A percentile compares a stretch with the other conserved stretches of the same genome.
phyloP scores from a whole-genome alignment of 2,797 vertebrate species.

The Bradypodion pumilum region DNA sequence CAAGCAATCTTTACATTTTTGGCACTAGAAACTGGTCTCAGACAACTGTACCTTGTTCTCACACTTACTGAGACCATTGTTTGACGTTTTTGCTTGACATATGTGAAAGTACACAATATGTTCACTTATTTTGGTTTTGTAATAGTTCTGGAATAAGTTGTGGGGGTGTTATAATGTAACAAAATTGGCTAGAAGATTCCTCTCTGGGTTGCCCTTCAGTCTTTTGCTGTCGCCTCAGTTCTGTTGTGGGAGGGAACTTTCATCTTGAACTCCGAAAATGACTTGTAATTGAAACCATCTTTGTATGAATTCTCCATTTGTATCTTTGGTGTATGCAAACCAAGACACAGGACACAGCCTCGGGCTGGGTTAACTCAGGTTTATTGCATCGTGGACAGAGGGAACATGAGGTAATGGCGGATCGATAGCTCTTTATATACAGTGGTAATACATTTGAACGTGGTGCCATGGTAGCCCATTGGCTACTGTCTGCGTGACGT shows the following conservation, averaged over 20 bases:
- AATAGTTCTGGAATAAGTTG: background rate
- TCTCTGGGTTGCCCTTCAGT: background rate
- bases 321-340: no score
- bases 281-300: background rate
- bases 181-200: background rate
- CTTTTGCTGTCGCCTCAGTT: background rate
- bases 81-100: background rate
- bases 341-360: no score
- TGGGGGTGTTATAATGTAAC: background rate
- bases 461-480: no score
- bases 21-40: background rate
- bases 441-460: no score
- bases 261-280: background rate
- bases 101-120: background rate
- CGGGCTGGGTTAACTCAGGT: no score
- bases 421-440: no score
- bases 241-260: background rate
- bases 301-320: background rate
- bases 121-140: background rate
- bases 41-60: background rate
- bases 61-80: background rate
- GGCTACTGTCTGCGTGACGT: no score
- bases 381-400: no score
- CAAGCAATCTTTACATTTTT: background rate
- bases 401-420: no score